A percentile compares a stretch with the other conserved stretches of the same genome.
Conservation (phyloP, 1,140 invertebrate genomes). For the Leptopilina boulardi region DNA sequence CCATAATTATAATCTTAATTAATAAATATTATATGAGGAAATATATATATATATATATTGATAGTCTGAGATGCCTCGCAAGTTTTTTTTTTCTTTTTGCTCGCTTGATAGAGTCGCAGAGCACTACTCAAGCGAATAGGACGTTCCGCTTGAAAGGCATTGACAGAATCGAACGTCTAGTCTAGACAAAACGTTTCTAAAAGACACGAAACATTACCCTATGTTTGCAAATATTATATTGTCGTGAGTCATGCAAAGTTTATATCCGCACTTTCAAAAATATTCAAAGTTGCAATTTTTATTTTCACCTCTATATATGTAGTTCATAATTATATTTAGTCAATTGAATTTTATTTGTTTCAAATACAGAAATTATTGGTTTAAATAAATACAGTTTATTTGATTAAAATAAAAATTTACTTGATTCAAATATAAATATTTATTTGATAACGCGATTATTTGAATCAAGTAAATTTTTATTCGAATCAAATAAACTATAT, state of each 20-base stretch:
- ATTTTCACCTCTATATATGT: no score
- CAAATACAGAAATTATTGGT: no score
- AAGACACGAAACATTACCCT: slow-evolving; percentile 18
- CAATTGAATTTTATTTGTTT: no score
- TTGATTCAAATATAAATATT: no score
- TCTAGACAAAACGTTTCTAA: slow-evolving; percentile 3
- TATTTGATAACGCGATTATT: no score
- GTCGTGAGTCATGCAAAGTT: not conserved
- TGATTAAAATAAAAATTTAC: no score
- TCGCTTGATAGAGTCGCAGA: not conserved
- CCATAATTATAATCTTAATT: not conserved
- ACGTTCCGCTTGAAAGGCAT: slow-evolving; percentile 10
- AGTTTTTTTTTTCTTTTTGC: not conserved
- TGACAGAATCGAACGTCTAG: slow-evolving; percentile 10
- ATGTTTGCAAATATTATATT: slow-evolving; percentile 9
- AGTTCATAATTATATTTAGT: no score
- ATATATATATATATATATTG: no score
- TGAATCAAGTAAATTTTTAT: no score
- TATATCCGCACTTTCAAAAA: not conserved
- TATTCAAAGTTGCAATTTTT: no score
- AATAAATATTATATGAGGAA: not conserved
- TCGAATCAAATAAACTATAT: no score
- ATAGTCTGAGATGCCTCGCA: not conserved
- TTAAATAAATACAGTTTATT: no score
- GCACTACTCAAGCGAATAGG: slow-evolving; percentile 14